Evolutionary conservation across 1,140 invertebrate genomes (phyloP).

Genomic region (Drosophila carrolli): DNA sequence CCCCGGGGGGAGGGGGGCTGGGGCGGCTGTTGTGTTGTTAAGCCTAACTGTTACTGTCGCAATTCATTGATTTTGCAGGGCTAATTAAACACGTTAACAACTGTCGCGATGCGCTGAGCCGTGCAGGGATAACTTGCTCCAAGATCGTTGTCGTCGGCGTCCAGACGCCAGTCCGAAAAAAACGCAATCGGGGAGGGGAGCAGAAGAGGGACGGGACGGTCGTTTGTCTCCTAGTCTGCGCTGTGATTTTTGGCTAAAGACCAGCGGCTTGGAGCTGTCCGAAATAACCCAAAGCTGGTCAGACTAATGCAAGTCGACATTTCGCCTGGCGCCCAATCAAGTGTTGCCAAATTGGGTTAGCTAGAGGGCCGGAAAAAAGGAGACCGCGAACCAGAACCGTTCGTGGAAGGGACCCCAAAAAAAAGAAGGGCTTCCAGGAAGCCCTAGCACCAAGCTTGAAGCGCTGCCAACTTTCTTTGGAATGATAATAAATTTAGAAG

Average conservation of each 20-base stretch:
- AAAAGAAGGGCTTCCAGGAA: slow-evolving; percentile 63
- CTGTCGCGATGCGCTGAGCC: slow-evolving; percentile 75
- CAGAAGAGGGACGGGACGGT: slow-evolving; percentile 27
- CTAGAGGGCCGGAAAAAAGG: slow-evolving; percentile 15
- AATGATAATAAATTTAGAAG: not conserved
- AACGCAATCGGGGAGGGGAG: slow-evolving; percentile 2
- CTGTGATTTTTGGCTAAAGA: slow-evolving; percentile 76
- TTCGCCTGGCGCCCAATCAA: slow-evolving; percentile 83
- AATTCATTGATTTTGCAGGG: slow-evolving; percentile 82
- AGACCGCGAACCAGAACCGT: slow-evolving; percentile 22
- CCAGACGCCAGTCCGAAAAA: slow-evolving; percentile 58
- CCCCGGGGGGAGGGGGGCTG: not conserved
- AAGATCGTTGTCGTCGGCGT: slow-evolving; percentile 68
- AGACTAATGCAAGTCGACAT: slow-evolving; percentile 67
- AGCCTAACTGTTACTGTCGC: slow-evolving; percentile 81
- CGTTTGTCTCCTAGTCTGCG: slow-evolving; percentile 35
- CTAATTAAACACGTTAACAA: slow-evolving; percentile 83
- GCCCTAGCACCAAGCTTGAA: slow-evolving; percentile 20
- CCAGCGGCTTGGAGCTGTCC: slow-evolving; percentile 82
- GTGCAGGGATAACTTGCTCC: slow-evolving; percentile 76
- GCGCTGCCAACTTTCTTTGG: slow-evolving; percentile 55
- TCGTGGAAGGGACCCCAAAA: slow-evolving; percentile 58
- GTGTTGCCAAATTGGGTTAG: slow-evolving; percentile 81
- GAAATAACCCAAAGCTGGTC: slow-evolving; percentile 43
- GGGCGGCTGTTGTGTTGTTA: slow-evolving; percentile 50